A percentile compares a stretch with the other conserved stretches of the same genome.
phyloP scores from a whole-genome alignment of 2,797 vertebrate genomes.

The Tenualosa thibaudeaui region DNA sequence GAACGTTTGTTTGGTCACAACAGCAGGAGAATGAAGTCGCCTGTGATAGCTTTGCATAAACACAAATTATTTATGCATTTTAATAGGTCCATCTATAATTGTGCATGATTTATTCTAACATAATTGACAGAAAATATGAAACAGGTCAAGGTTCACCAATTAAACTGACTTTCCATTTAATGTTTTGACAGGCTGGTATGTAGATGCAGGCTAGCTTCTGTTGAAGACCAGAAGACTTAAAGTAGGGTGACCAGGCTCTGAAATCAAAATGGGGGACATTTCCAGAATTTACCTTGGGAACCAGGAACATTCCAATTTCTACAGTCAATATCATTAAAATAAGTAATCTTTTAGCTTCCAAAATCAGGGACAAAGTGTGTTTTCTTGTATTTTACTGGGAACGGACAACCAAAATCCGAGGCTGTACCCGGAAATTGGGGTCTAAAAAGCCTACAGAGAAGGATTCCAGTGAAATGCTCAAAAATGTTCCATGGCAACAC shows the following conservation, averaged over 20 bases:
- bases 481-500: slow-evolving; percentile 64
- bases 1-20: slow-evolving; percentile 74
- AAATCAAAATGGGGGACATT: too few species aligned
- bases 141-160: slow-evolving; percentile 95
- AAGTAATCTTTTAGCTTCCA: too few species aligned
- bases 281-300: too few species aligned
- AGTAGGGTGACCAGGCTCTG: slow-evolving; percentile 30
- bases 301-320: too few species aligned
- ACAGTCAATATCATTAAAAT: too few species aligned
- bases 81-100: slow-evolving; percentile 96
- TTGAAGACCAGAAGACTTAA: slow-evolving; percentile 61
- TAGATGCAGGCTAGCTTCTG: slow-evolving; percentile 73
- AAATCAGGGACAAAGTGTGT: too few species aligned
- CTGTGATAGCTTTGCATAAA: slow-evolving; percentile 77
- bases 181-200: slow-evolving; percentile 94
- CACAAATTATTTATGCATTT: slow-evolving; percentile 98
- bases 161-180: slow-evolving; percentile 99
- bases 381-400: too few species aligned
- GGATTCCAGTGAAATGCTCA: slow-evolving; percentile 66
- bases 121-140: slow-evolving; percentile 99
- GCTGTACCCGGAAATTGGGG: too few species aligned
- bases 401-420: too few species aligned
- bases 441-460: slow-evolving; percentile 57
- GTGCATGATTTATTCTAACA: slow-evolving; percentile 97
- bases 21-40: slow-evolving; percentile 70